A percentile compares a stretch with the other conserved stretches of the same genome.
These are phyloP conservation scores for Hypsibius dujardini DNA, from an alignment of 1,140 invertebrate genomes.

Conservation along the genomic window DNA sequence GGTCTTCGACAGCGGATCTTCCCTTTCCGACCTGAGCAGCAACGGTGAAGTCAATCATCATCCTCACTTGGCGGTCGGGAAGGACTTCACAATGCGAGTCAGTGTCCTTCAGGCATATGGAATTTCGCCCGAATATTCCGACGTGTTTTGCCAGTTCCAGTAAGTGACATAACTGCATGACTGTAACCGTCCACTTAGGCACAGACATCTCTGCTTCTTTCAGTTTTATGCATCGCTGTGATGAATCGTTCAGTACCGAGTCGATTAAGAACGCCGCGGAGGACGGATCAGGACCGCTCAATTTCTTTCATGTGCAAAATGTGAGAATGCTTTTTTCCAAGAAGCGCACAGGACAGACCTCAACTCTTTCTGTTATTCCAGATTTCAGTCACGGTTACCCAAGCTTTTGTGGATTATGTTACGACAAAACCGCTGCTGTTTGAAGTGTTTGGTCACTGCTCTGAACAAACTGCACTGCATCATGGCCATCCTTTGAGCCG, in stretches of 20 bases:
- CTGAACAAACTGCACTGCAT: constrained; percentile 64
- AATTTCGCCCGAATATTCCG: constrained; percentile 84
- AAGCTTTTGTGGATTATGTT: constrained; percentile 90
- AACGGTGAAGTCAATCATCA: no score
- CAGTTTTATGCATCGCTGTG: constrained; percentile 89
- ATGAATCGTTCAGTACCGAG: constrained; percentile 97
- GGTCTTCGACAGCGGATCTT: no score
- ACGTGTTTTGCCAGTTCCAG: constrained; percentile 99
- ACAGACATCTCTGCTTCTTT: constrained; percentile 27
- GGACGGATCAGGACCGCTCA: constrained; percentile 53
- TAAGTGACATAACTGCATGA: constrained; percentile 38
- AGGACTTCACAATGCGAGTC: constrained; percentile 87
- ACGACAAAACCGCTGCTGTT: constrained; percentile 93
- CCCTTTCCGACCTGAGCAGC: no score
- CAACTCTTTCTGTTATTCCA: constrained; percentile 35
- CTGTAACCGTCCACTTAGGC: no score
- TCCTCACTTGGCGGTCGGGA: constrained; percentile 64
- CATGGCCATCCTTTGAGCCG: no score
- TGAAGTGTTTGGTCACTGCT: constrained; percentile 95
- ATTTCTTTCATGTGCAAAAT: constrained; percentile 97
- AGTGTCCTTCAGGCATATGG: constrained; percentile 87
- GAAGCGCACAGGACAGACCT: constrained; percentile 19
- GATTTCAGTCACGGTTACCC: constrained; percentile 89
- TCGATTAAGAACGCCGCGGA: constrained; percentile 92
- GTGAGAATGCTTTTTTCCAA: constrained; percentile 48